phyloP scores from a whole-genome alignment of 2,888 invertebrate genomes.

The Dasypogon diadema region DNA sequence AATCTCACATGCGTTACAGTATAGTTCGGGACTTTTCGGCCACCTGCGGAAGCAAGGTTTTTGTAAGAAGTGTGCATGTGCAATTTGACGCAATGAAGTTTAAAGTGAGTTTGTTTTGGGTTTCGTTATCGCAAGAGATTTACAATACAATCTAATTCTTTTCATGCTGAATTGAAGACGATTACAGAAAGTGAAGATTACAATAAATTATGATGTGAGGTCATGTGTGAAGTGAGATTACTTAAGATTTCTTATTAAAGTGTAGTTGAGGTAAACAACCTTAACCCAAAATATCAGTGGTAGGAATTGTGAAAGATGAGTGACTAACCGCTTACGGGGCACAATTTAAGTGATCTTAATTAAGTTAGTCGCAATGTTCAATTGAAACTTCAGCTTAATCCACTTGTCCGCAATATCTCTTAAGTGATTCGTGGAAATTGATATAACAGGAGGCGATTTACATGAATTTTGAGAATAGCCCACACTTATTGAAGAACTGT shows the following conservation, averaged over 20 bases:
- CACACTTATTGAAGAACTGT: slow-evolving; percentile 9
- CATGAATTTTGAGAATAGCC: slow-evolving; percentile 22
- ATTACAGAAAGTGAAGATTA: too few relatives aligned
- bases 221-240: slow-evolving; percentile 24
- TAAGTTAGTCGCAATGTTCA: slow-evolving; percentile 27
- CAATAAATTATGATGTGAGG: background rate
- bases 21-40: slow-evolving; percentile 22
- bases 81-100: too few relatives aligned
- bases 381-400: slow-evolving; percentile 39
- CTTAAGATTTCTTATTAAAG: slow-evolving; percentile 14
- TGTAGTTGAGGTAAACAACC: slow-evolving; percentile 52
- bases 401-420: background rate
- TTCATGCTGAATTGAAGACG: too few relatives aligned
- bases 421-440: slow-evolving; percentile 5
- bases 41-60: slow-evolving; percentile 24
- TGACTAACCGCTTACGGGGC: slow-evolving; percentile 5
- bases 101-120: too few relatives aligned
- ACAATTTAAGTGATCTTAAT: slow-evolving; percentile 33
- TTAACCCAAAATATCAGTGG: slow-evolving; percentile 46
- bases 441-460: background rate
- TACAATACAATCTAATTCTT: too few relatives aligned
- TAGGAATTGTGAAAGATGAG: background rate
- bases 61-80: slow-evolving; percentile 18
- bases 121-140: too few relatives aligned
- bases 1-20: slow-evolving; percentile 19